Evolutionary conservation across 2,797 vertebrate genomes (phyloP).

Genomic region (Microcaecilia unicolor): DNA sequence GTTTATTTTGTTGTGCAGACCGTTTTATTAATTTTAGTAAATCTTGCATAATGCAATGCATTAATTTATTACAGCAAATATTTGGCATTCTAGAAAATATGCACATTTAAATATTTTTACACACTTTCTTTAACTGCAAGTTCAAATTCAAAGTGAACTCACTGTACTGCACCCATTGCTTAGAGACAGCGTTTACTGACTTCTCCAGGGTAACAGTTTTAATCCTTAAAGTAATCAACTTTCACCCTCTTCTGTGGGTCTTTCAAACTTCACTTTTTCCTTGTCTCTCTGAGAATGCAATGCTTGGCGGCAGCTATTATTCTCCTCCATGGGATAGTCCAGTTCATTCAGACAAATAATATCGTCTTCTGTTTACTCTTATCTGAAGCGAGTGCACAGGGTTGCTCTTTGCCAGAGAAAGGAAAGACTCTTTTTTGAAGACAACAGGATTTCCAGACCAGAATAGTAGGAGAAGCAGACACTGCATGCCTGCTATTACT

Average conservation of each 20-base stretch:
- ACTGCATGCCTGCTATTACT: conserved; percentile 27
- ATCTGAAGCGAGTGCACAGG: conserved; percentile 43
- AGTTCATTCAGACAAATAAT: conserved; percentile 50
- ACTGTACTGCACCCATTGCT: conserved; percentile 50
- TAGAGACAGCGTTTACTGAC: conserved; percentile 62
- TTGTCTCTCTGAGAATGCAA: too few species aligned
- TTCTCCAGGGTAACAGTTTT: conserved; percentile 59
- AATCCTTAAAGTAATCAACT: conserved; percentile 65
- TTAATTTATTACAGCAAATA: too few species aligned
- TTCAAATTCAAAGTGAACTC: conserved; percentile 51
- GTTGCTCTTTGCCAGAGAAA: conserved; percentile 36
- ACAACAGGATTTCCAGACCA: conserved; percentile 17
- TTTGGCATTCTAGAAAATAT: too few species aligned
- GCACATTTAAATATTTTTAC: too few species aligned
- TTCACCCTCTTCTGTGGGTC: conserved; percentile 43
- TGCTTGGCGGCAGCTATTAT: conserved; percentile 56
- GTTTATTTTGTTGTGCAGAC: too few species aligned
- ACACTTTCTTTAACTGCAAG: conserved; percentile 28
- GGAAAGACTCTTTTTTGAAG: conserved; percentile 24
- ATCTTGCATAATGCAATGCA: too few species aligned
- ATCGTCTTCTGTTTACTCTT: conserved; percentile 55
- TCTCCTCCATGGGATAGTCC: conserved; percentile 55
- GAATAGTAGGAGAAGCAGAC: conserved; percentile 39
- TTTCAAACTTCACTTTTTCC: too few species aligned
- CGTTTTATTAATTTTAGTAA: too few species aligned